Conservation (phyloP, 2,797 vertebrate genomes). For the Cuculus canorus region DNA sequence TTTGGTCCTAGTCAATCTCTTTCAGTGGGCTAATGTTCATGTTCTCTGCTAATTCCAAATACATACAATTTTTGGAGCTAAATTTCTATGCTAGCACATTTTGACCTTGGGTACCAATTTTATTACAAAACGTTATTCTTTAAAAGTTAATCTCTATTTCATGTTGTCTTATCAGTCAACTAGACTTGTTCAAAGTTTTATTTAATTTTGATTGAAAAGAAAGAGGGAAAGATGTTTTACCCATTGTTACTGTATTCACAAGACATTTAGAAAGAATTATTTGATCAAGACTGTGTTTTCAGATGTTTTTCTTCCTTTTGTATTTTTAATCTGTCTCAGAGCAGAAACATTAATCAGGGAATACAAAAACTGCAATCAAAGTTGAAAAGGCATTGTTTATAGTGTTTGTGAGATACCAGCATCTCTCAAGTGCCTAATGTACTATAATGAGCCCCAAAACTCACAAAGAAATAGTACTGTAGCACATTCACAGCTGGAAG, state of each 20-base stretch:
- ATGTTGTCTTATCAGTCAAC: not conserved
- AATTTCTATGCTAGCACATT: not conserved
- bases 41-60: not conserved
- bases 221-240: not conserved
- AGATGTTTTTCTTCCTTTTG: conserved; percentile 3
- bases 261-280: conserved; percentile 37
- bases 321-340: conserved; percentile 34
- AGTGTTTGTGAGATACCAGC: not conserved
- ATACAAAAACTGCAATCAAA: conserved; percentile 30
- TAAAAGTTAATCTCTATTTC: conserved; percentile 33
- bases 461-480: not conserved
- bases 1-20: not conserved
- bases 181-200: not conserved
- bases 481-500: conserved; percentile 23
- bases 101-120: not conserved
- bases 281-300: not conserved
- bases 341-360: conserved; percentile 58
- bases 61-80: not conserved
- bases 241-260: not conserved
- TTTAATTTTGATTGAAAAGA: not conserved
- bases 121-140: not conserved
- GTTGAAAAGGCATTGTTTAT: conserved; percentile 32
- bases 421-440: conserved; percentile 42
- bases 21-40: not conserved
- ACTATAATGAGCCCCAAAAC: conserved; percentile 54